A percentile compares a stretch with the other conserved stretches of the same genome.
Evolutionary conservation across 2,113 vertebrate genomes (phyloP).

Genomic region (Xyrauchen texanus): DNA sequence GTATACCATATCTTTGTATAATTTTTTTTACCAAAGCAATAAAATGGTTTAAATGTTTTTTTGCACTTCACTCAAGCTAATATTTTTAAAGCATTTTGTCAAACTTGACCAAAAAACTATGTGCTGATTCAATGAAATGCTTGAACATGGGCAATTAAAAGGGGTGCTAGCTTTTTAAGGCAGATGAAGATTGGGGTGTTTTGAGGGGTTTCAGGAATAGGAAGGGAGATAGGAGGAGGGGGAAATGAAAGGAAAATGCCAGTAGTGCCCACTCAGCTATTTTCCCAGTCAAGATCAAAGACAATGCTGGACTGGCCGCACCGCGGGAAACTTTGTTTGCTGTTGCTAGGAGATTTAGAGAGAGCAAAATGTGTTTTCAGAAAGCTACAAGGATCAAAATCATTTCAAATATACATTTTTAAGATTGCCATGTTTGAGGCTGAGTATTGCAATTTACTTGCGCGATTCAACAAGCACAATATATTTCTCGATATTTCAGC

Average conservation of each 20-base stretch:
- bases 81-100: constrained; percentile 44
- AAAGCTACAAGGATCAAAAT: constrained; percentile 79
- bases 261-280: constrained; percentile 84
- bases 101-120: constrained; percentile 61
- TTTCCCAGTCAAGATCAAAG: constrained; percentile 86
- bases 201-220: constrained; percentile 64
- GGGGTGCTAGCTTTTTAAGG: constrained; percentile 62
- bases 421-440: constrained; percentile 72
- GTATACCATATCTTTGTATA: too few relatives aligned
- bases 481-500: constrained; percentile 51
- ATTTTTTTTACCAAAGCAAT: too few relatives aligned
- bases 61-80: background rate
- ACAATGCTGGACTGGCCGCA: constrained; percentile 74
- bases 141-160: constrained; percentile 68
- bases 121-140: constrained; percentile 62
- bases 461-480: constrained; percentile 61
- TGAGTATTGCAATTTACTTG: constrained; percentile 66
- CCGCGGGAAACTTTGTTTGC: constrained; percentile 86
- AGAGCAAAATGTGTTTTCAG: constrained; percentile 79
- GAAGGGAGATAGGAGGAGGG: constrained; percentile 63
- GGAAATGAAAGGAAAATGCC: constrained; percentile 81
- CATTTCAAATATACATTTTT: constrained; percentile 81
- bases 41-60: background rate
- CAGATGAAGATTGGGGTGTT: constrained; percentile 80
- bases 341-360: constrained; percentile 80